Percentiles rank a stretch among this genome's conserved stretches.
Evolutionary conservation across 2,888 invertebrate genomes (phyloP).

Genomic region (Eristalis tenax): DNA sequence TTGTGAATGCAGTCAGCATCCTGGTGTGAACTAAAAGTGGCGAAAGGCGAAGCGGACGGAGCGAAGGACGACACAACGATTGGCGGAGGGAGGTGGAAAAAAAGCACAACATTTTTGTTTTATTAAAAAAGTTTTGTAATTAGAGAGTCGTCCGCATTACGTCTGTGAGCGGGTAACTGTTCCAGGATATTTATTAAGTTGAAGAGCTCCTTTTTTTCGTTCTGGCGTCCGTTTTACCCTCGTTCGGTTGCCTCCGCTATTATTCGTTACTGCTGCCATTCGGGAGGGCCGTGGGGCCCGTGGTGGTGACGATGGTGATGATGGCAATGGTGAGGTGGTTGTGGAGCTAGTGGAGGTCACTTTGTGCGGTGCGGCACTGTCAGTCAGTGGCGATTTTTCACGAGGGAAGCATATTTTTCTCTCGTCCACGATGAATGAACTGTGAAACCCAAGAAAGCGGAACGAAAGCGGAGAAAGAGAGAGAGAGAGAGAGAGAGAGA

Average conservation of each 20-base stretch:
- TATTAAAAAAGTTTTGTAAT: slow-evolving; percentile 72
- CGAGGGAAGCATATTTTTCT: background rate
- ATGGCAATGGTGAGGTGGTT: background rate
- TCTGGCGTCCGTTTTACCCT: background rate
- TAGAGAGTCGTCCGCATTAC: slow-evolving; percentile 72
- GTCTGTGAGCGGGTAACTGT: slow-evolving; percentile 56
- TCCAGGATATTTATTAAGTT: slow-evolving; percentile 68
- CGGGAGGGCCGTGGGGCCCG: background rate
- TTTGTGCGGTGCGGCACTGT: slow-evolving; percentile 19
- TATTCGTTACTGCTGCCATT: slow-evolving; percentile 3
- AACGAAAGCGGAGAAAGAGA: background rate
- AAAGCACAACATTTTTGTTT: slow-evolving; percentile 60
- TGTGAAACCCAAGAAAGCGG: background rate
- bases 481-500: background rate
- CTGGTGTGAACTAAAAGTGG: slow-evolving; percentile 47
- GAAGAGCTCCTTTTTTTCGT: slow-evolving; percentile 44
- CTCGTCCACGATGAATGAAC: slow-evolving; percentile 11
- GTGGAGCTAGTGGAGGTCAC: background rate
- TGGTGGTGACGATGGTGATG: background rate
- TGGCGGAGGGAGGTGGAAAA: slow-evolving; percentile 2
- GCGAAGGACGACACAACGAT: too few relatives aligned
- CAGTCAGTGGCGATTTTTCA: slow-evolving; percentile 56
- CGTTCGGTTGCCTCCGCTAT: background rate
- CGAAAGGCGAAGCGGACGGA: slow-evolving; percentile 6
- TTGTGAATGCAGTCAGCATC: slow-evolving; percentile 66